Evolutionary conservation across 2,797 vertebrate genomes (phyloP), one percentile per base, ranked within the genome.

Genomic region (Corythornis leucogaster): DNA sequence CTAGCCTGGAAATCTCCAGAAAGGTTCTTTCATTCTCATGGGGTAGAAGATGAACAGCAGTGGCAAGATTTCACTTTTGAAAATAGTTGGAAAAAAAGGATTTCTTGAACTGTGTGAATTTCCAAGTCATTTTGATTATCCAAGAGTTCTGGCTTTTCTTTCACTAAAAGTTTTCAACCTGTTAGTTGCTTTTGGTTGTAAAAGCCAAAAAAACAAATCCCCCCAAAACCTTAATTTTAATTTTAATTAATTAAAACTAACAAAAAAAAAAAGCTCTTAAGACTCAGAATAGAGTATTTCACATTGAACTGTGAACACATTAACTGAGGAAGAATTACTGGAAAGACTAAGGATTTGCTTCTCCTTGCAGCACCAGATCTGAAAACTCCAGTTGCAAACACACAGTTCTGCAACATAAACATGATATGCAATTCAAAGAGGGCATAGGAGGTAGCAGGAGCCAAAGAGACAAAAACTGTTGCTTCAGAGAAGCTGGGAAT

Each of bases 191-290:
- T 87, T 86, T n/a, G 64, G 10, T 55, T 79, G 14, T 22, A 42
- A 70, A 54, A 81, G 19, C 2, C 6, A 50, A 26, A 26, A 26
- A 15, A 40, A 3, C 14, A 40, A 40, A 40, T 40, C 38, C 38
- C 38, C 38, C 38, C 38, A 15, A 40, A 40, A 40, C 14, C 51
- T 76, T 73, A 20, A 54, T 55, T 26, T 28, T 50, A 77, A 57
- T 53, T 1, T 53, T 1, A 46, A 51, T 25, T 7, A 0, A 1
- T 11, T 55, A 28, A 28, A 51, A 18, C 9, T 5, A 17, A 11
- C 4, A 17, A 28, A 13, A 38, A 28, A 54, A 35, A 31, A 57
- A 38, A 43, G 5, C 9, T 30, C 16, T 68, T 50, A 50, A 83
- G 62, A 62, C 33, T 15, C 13, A 28, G 40, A 51, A 13, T 9